Conservation (phyloP, 2,797 vertebrate species). For the Chiroxiphia lanceolata region DNA sequence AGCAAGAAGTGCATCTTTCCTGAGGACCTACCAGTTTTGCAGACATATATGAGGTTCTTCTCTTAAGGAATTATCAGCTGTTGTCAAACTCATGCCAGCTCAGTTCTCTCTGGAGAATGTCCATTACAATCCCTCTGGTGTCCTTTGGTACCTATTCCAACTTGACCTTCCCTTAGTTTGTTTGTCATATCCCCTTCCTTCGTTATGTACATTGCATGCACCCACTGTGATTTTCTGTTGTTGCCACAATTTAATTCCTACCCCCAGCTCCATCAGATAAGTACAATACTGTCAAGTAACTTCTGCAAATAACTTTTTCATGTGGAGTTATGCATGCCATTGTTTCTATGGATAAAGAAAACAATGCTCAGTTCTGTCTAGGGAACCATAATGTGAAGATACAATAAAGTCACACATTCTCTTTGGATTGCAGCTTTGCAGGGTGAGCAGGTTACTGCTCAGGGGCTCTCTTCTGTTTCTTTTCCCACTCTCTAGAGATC, state of each 20-base stretch:
- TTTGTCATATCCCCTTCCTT: neutral
- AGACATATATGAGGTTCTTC: neutral
- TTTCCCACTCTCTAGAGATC: neutral
- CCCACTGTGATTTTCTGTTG: neutral
- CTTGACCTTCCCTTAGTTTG: neutral
- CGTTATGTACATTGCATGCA: neutral
- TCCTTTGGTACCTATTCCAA: neutral
- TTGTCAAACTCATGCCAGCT: neutral
- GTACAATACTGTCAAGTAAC: neutral
- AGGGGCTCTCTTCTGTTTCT: slow-evolving; percentile 1
- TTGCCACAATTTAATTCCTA: neutral
- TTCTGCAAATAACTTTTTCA: slow-evolving; percentile 29
- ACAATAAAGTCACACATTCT: slow-evolving; percentile 26
- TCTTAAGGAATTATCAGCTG: neutral
- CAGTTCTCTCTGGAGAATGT: neutral
- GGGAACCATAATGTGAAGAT: slow-evolving; percentile 24
- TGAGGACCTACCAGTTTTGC: neutral
- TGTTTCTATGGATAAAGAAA: slow-evolving; percentile 28
- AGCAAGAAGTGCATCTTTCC: neutral
- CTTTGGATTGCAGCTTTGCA: slow-evolving; percentile 19
- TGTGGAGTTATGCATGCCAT: neutral
- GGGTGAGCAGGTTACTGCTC: slow-evolving; percentile 34
- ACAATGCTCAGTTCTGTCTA: neutral
- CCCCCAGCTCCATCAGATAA: neutral
- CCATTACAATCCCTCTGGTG: neutral